Evolutionary conservation across 2,797 vertebrate species (phyloP).

Genomic region (Lepus townsendii): DNA sequence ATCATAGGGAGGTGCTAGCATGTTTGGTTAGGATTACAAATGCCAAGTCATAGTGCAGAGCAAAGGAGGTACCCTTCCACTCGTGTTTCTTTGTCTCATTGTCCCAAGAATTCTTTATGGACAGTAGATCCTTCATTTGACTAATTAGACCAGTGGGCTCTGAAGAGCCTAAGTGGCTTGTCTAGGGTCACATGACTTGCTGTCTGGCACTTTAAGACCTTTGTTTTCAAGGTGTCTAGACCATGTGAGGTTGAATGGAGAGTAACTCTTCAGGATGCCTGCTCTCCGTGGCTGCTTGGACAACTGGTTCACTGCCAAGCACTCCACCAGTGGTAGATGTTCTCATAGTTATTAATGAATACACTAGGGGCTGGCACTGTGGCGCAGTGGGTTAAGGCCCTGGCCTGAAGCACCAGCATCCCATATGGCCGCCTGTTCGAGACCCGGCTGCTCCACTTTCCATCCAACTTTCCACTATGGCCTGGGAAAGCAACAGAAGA

Average conservation of each 20-base stretch:
- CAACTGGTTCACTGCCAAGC: background rate
- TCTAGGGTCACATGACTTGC: background rate
- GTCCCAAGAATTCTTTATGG: background rate
- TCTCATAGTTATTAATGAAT: background rate
- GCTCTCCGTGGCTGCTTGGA: background rate
- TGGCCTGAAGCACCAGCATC: no score
- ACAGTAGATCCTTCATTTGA: background rate
- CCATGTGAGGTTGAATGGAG: background rate
- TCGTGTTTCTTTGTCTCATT: background rate
- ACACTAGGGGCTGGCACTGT: background rate
- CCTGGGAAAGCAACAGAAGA: no score
- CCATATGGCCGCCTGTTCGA: no score
- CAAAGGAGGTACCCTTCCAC: background rate
- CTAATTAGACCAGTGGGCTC: background rate
- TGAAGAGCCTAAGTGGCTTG: background rate
- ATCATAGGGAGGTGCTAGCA: background rate
- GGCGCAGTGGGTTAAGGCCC: no score
- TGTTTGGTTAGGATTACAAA: background rate
- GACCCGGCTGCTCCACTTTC: no score
- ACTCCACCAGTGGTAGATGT: background rate
- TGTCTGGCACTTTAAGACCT: background rate
- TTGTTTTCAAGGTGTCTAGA: background rate
- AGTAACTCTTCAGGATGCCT: background rate
- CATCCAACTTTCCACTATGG: no score
- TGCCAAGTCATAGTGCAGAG: background rate